Percentiles rank a stretch among this genome's conserved stretches.
Conservation (phyloP, 2,113 vertebrate genomes). For the Tylochromis polylepis region DNA sequence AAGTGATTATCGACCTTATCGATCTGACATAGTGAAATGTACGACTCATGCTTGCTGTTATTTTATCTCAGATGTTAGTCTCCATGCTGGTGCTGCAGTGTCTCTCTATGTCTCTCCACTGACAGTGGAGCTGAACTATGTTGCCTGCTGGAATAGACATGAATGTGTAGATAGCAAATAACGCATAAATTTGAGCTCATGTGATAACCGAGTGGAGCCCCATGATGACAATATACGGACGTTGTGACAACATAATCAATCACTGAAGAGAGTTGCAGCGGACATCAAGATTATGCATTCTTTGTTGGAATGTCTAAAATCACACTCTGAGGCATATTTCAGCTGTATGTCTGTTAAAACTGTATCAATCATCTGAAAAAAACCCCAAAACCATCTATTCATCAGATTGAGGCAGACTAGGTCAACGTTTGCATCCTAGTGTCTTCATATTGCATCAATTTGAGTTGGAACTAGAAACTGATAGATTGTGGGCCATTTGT, state of each 20-base stretch:
- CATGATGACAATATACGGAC: not conserved
- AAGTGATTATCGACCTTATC: constrained; percentile 31
- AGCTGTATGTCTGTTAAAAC: not conserved
- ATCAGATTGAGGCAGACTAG: constrained; percentile 17
- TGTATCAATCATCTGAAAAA: constrained; percentile 10
- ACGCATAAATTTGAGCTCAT: constrained; percentile 29
- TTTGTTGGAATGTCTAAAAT: constrained; percentile 16
- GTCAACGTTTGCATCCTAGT: constrained; percentile 20
- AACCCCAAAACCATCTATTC: not conserved
- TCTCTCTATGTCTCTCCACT: not conserved
- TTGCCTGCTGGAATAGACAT: not conserved
- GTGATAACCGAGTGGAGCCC: constrained; percentile 28
- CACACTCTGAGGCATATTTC: constrained; percentile 6
- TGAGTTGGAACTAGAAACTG: constrained; percentile 11
- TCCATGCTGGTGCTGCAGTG: not conserved
- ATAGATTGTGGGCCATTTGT: constrained; percentile 41
- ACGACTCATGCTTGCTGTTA: not conserved
- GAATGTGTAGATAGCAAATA: constrained; percentile 5
- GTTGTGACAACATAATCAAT: constrained; percentile 32
- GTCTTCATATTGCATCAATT: constrained; percentile 21
- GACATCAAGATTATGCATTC: constrained; percentile 7
- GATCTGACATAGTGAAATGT: constrained; percentile 14
- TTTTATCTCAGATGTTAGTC: constrained; percentile 10
- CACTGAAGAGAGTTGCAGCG: not conserved
- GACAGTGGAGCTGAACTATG: not conserved